These are phyloP conservation scores for Phalacrocorax carbo DNA, from an alignment of 2,113 vertebrate species.

Conservation along the genomic window DNA sequence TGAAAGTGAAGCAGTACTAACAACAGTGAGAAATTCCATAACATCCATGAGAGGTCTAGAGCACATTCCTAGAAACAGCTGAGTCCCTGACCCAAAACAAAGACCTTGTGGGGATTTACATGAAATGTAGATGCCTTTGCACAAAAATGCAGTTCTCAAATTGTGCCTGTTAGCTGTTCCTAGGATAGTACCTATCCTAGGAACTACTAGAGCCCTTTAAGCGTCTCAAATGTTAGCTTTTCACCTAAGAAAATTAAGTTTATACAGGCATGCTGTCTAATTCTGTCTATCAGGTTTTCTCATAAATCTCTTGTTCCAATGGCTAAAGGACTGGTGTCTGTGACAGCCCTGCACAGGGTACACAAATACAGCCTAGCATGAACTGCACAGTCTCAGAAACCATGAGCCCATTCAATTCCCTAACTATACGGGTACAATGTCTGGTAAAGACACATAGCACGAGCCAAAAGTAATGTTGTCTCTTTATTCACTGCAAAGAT, in stretches of 20 bases:
- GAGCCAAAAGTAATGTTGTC: not conserved
- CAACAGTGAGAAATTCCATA: not conserved
- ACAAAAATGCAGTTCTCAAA: not conserved
- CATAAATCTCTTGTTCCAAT: not conserved
- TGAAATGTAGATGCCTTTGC: not conserved
- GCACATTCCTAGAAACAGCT: not conserved
- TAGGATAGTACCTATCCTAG: not conserved
- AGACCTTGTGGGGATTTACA: not conserved
- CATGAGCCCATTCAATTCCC: not conserved
- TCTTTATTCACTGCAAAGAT: not conserved
- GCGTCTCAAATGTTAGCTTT: not conserved
- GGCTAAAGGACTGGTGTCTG: not conserved
- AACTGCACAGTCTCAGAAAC: not conserved
- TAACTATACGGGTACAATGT: not conserved
- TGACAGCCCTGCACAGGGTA: not conserved
- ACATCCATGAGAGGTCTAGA: not conserved
- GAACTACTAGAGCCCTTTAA: not conserved
- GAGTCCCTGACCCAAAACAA: not conserved
- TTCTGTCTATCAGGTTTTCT: not conserved
- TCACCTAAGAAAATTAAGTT: not conserved
- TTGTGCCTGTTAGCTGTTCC: not conserved
- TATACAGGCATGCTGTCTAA: not conserved
- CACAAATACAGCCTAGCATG: not conserved
- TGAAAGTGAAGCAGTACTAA: not conserved
- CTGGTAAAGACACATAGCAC: not conserved